Base-by-base conservation (phyloP, 2,888 invertebrate species). In the Diabrotica balteata region DNA sequence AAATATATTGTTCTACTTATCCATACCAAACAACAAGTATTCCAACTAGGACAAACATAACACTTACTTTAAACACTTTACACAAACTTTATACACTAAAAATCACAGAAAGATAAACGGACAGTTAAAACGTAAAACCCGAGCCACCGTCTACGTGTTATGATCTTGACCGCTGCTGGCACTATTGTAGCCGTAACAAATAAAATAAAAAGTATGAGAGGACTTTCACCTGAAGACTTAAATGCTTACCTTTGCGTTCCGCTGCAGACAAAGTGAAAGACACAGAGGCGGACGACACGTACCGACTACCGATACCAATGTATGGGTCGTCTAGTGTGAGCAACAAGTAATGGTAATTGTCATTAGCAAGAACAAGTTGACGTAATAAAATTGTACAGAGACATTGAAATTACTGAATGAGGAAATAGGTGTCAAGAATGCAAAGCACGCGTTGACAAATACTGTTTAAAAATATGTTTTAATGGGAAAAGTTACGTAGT, bases 171-270 rank as follows among this genome's bases (percentile, higher is more conserved):
- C 59, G 59, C 59, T 32, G 32, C 5, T 46, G 47, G 47, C 32
- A 47, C 32, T 47, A 47, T 17, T 22, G 57, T 55, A 51, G 17
- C 7, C 43, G 32, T 32, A 32, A 32, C 32, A 0, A 50, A 63
- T 47, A 63, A 63, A 50, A 57, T 10, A 32, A 50, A 59, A 59
- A 46, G 10, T 59, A 47, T n/a, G 10, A 63, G 51, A 63, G 63
- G 57, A 63, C 63, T 63, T 63, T 63, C 63, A 63, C 63, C 63
- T 63, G 57, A 50, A 57, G 17, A n/a, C 4, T 8, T 8, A 42
- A 11, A 17, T 52, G 52, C 54, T 62, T 47, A 59, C 59, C 59
- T 59, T 11, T 59, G 49, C 47, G 17, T 45, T n/a, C 47, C 8
- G 11, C 42, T 49, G 22, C 22, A 54, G 47, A 55, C 62, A 11